Percentiles rank a stretch among this genome's conserved stretches.
These are phyloP conservation scores for Digitonthophagus gazella DNA, from an alignment of 2,888 invertebrate genomes.

Conservation along the genomic window DNA sequence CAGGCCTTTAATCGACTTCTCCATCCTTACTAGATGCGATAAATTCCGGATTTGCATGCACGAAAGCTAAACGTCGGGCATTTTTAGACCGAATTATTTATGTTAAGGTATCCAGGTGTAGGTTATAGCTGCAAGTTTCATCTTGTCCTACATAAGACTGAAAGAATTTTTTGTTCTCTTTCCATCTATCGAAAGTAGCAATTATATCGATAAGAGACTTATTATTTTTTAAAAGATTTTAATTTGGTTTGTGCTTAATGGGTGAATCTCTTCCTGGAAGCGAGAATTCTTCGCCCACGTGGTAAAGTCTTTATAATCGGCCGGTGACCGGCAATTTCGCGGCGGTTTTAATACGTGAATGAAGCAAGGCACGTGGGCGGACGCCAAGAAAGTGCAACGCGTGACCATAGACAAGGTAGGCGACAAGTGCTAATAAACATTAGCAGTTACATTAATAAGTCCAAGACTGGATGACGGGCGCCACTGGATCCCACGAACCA, in stretches of 20 bases:
- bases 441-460: conserved; percentile 35
- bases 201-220: too few relatives aligned
- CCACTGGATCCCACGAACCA: conserved; percentile 38
- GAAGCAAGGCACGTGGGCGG: conserved; percentile 5
- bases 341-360: conserved; percentile 10
- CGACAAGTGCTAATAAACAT: conserved; percentile 39
- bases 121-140: not conserved
- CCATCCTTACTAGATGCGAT: not conserved
- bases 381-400: conserved; percentile 22
- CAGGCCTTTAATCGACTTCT: not conserved
- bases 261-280: not conserved
- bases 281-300: too few relatives aligned
- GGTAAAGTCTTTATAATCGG: too few relatives aligned
- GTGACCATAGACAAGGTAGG: conserved; percentile 36
- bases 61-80: not conserved
- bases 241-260: too few relatives aligned
- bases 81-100: not conserved
- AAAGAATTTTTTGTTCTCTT: not conserved
- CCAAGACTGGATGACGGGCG: conserved; percentile 41
- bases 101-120: not conserved
- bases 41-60: not conserved
- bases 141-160: not conserved
- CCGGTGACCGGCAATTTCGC: not conserved
- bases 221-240: too few relatives aligned
- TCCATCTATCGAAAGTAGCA: not conserved